These are phyloP conservation scores for Myotis davidii DNA, from an alignment of 2,113 vertebrate genomes.

Conservation along the genomic window DNA sequence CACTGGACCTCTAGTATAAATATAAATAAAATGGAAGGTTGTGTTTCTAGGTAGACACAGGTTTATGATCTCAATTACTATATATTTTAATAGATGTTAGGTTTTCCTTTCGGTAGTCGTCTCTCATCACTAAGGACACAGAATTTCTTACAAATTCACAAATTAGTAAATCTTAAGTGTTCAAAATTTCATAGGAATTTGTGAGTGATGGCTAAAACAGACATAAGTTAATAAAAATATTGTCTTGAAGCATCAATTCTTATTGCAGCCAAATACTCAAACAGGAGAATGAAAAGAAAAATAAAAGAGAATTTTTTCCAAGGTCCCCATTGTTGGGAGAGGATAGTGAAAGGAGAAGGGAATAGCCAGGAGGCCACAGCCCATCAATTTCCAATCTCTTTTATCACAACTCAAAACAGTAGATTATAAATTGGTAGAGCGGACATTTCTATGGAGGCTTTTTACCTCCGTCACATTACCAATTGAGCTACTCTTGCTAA, in stretches of 20 bases:
- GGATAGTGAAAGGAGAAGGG: background rate
- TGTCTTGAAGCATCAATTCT: background rate
- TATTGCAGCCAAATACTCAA: background rate
- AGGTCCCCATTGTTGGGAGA: background rate
- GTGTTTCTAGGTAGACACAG: background rate
- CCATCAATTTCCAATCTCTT: background rate
- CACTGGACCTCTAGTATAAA: background rate
- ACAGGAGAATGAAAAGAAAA: background rate
- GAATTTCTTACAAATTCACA: background rate
- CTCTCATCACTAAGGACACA: background rate
- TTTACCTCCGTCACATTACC: background rate
- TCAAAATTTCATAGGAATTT: background rate
- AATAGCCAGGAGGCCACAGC: background rate
- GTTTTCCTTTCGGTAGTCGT: background rate
- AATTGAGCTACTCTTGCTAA: slow-evolving; percentile 62
- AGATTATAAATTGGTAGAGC: background rate
- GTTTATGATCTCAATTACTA: background rate
- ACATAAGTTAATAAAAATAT: background rate
- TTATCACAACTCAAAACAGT: background rate
- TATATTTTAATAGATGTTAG: background rate
- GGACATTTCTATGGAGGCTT: slow-evolving; percentile 36
- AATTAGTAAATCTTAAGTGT: background rate
- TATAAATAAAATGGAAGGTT: background rate
- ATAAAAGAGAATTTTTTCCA: background rate
- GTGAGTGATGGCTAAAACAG: background rate